Evolutionary conservation across 1,140 invertebrate species (phyloP).

Genomic region (Drosophila triauraria): DNA sequence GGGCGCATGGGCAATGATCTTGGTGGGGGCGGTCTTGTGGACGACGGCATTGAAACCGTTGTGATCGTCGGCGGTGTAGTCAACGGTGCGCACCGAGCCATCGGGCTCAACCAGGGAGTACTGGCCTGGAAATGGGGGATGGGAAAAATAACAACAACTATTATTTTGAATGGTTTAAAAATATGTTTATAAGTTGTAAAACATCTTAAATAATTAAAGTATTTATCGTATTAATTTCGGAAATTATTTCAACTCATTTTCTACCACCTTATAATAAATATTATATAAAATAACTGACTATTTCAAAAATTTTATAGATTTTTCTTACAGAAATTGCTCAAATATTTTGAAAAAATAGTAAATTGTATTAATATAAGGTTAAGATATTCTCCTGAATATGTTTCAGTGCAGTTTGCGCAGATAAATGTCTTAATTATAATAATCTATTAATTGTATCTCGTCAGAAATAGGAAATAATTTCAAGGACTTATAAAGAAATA

Average conservation of each 20-base stretch:
- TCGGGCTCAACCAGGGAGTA: constrained; percentile 87
- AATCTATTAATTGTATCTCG: background rate
- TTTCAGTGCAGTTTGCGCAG: background rate
- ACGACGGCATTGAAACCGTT: constrained; percentile 87
- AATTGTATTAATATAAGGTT: too few relatives aligned
- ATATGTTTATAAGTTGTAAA: too few relatives aligned
- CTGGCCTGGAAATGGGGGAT: constrained; percentile 75
- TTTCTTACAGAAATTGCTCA: background rate
- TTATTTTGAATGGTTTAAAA: too few relatives aligned
- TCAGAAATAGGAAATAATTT: too few relatives aligned
- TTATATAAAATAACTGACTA: too few relatives aligned
- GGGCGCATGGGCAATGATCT: constrained; percentile 77
- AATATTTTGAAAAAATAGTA: background rate
- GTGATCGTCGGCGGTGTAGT: constrained; percentile 90
- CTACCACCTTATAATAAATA: too few relatives aligned
- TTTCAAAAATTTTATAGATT: background rate
- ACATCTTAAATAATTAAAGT: too few relatives aligned
- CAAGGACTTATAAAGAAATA: too few relatives aligned
- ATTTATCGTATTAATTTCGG: background rate
- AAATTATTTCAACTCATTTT: too few relatives aligned
- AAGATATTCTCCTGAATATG: too few relatives aligned
- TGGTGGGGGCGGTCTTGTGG: constrained; percentile 85
- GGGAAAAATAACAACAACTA: too few relatives aligned
- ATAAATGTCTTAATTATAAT: constrained; percentile 2
- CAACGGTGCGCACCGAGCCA: constrained; percentile 87